Conservation (phyloP, 1,140 invertebrate genomes). For the Drosophila orena region DNA sequence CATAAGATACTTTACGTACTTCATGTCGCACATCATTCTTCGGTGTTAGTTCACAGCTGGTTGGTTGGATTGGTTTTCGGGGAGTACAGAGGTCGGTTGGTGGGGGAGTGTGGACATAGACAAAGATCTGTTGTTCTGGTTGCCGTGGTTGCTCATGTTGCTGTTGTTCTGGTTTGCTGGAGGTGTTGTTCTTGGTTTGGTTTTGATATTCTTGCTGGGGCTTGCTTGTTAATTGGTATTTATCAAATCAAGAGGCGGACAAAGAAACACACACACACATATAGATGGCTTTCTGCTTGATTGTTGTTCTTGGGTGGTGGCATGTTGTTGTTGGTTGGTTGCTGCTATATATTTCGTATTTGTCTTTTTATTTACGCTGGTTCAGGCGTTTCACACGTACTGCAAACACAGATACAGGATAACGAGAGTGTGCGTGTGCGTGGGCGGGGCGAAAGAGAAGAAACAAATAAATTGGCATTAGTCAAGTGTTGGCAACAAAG, state of each 20-base stretch:
- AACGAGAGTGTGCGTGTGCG: slow-evolving; percentile 21
- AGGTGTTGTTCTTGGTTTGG: slow-evolving; percentile 32
- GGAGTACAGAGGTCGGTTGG: slow-evolving; percentile 41
- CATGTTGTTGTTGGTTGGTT: slow-evolving; percentile 54
- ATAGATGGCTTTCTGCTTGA: slow-evolving; percentile 46
- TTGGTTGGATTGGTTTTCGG: slow-evolving; percentile 40
- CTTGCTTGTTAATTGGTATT: slow-evolving; percentile 56
- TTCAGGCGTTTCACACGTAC: slow-evolving; percentile 85
- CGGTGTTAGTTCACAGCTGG: slow-evolving; percentile 75
- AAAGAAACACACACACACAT: slow-evolving; percentile 47
- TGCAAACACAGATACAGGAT: slow-evolving; percentile 73
- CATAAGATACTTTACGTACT: slow-evolving; percentile 71
- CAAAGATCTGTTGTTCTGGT: slow-evolving; percentile 22
- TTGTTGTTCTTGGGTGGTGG: slow-evolving; percentile 49
- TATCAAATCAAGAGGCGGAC: slow-evolving; percentile 48
- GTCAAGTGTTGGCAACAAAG: slow-evolving; percentile 51
- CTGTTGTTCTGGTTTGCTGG: slow-evolving; percentile 21
- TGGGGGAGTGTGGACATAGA: slow-evolving; percentile 17
- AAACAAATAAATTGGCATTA: slow-evolving; percentile 73
- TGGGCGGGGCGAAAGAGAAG: slow-evolving; percentile 44
- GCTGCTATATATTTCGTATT: slow-evolving; percentile 39
- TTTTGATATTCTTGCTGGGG: slow-evolving; percentile 29
- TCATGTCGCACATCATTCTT: slow-evolving; percentile 77
- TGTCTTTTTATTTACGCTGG: slow-evolving; percentile 85
- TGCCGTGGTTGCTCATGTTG: slow-evolving; percentile 17